phyloP scores from a whole-genome alignment of 64 coral and sea anemone genomes.

The Cladopsammia gracilis region DNA sequence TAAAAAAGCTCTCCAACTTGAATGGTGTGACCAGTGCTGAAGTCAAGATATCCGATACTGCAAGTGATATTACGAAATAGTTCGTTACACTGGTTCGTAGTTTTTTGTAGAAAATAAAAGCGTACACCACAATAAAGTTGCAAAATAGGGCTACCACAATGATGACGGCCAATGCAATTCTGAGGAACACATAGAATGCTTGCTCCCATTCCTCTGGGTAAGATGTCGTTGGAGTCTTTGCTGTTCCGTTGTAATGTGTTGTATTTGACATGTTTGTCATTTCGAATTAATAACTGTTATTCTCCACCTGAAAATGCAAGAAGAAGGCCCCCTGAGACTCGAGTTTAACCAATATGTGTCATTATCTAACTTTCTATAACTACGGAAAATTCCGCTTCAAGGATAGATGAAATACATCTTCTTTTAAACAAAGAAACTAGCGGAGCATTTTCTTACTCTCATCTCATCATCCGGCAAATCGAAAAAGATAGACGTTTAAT shows the following conservation, averaged over 20 bases:
- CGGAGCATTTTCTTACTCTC: too few species aligned
- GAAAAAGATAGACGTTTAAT: too few species aligned
- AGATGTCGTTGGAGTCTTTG: not conserved
- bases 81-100: slow-evolving; percentile 83
- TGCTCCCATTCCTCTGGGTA: not conserved
- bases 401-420: too few species aligned
- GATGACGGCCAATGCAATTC: slow-evolving; percentile 12
- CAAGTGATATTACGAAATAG: slow-evolving; percentile 85
- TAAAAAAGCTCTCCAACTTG: slow-evolving; percentile 40
- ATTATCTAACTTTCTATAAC: too few species aligned
- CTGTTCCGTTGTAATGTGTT: not conserved
- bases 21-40: slow-evolving; percentile 65
- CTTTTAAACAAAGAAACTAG: too few species aligned
- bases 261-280: slow-evolving; percentile 24
- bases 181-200: slow-evolving; percentile 26
- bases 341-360: too few species aligned
- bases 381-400: too few species aligned
- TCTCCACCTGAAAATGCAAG: not conserved
- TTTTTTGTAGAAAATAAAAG: slow-evolving; percentile 78
- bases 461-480: too few species aligned
- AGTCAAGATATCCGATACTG: slow-evolving; percentile 82
- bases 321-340: too few species aligned
- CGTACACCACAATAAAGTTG: slow-evolving; percentile 82
- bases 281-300: not conserved
- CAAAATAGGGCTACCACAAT: slow-evolving; percentile 58